Percentiles rank a stretch among this genome's conserved stretches.
Conservation (phyloP, 2,888 invertebrate genomes). For the Eupelmus urozonus region DNA sequence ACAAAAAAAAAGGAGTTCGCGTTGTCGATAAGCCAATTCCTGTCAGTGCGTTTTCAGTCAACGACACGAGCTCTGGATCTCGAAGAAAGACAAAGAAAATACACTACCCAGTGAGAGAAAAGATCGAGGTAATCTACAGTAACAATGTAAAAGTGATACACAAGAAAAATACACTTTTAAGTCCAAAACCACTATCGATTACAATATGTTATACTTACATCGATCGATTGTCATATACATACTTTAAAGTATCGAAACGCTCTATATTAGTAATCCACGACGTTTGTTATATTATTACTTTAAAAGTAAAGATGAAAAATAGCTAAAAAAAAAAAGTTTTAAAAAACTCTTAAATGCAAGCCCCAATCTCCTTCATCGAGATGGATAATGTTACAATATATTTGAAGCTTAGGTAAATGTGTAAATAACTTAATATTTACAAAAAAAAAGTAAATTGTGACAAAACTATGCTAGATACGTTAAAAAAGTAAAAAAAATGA, state of each 20-base stretch:
- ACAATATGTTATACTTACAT: conserved; percentile 67
- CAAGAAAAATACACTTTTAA: conserved; percentile 54
- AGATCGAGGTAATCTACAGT: conserved; percentile 54
- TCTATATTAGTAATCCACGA: conserved; percentile 71
- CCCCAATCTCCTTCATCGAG: conserved; percentile 63
- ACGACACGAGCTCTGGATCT: conserved; percentile 57
- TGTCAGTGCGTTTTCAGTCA: conserved; percentile 52
- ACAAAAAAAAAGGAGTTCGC: conserved; percentile 55
- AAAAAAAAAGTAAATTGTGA: conserved; percentile 74
- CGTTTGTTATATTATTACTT: conserved; percentile 71
- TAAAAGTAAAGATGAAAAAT: conserved; percentile 69
- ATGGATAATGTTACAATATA: conserved; percentile 70
- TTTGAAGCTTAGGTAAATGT: conserved; percentile 74
- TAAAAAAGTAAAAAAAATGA: conserved; percentile 31
- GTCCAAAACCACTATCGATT: conserved; percentile 62
- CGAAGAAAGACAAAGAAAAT: conserved; percentile 58
- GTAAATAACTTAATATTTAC: conserved; percentile 76
- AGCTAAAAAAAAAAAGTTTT: conserved; percentile 59
- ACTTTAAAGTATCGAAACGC: conserved; percentile 60
- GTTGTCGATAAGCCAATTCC: conserved; percentile 49
- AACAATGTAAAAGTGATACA: conserved; percentile 48
- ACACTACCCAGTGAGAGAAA: conserved; percentile 55
- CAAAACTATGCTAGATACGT: conserved; percentile 62
- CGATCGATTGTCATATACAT: conserved; percentile 68
- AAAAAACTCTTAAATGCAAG: conserved; percentile 61